Evolutionary conservation across 2,113 vertebrate species (phyloP).

Genomic region (Eupsittula cactorum): DNA sequence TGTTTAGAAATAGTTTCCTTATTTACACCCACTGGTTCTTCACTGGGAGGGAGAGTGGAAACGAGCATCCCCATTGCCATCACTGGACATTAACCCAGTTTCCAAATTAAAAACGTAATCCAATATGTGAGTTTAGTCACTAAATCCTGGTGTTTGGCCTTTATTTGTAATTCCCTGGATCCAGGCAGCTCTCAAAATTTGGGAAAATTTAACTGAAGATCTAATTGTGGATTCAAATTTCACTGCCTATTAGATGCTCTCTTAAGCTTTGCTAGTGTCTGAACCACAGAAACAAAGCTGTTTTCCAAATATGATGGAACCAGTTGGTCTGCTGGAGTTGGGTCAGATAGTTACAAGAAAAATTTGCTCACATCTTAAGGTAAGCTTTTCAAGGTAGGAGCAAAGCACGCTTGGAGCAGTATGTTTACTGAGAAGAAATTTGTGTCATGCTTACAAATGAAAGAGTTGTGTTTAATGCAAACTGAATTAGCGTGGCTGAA

Average conservation of each 20-base stretch:
- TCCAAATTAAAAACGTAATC: neutral
- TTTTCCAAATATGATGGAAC: neutral
- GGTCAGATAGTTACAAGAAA: neutral
- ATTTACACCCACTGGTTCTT: neutral
- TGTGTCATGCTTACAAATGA: neutral
- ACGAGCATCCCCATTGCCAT: neutral
- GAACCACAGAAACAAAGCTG: neutral
- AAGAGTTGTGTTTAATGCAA: neutral
- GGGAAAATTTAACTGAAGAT: neutral
- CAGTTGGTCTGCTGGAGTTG: neutral
- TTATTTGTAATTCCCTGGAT: neutral
- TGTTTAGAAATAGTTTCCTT: neutral
- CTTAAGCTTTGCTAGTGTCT: neutral
- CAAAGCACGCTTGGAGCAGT: neutral
- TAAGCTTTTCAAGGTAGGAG: neutral
- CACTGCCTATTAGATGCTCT: neutral
- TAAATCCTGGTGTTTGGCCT: constrained; percentile 4
- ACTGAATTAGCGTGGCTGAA: neutral
- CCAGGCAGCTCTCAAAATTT: neutral
- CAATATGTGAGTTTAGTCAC: neutral
- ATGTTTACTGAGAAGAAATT: neutral
- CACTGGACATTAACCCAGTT: neutral
- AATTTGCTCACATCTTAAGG: neutral
- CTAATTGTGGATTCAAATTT: neutral
- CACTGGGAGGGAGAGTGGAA: neutral